Evolutionary conservation across 2,888 invertebrate genomes (phyloP), one percentile per base, ranked within the genome.

Genomic region (Carcina quercana): DNA sequence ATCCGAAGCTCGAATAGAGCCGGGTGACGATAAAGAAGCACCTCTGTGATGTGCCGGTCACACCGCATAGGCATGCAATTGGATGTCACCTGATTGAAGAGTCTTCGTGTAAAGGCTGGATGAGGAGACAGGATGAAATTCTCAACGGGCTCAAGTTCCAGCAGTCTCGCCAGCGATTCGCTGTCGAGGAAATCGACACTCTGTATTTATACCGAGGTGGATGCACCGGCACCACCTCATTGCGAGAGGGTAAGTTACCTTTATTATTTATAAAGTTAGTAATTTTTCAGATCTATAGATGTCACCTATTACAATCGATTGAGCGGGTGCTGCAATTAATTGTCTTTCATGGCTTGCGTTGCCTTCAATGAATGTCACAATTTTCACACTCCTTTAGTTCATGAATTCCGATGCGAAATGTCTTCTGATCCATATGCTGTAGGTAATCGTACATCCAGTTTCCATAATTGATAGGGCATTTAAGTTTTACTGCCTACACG

Each of bases 151-250:
- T 87, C 87, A 45, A 86, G 89, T 53, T 87, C 88, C 43, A 88
- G 88, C 68, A 89, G 88, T 67, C 85, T 89, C 57, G 86, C 87
- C 61, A 87, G 86, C 59, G 90, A 90, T 57, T 87, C 86, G 53
- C 72, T 84, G 59, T 87, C 87, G 48, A 89, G 88, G 56, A 87
- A 89, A 53, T 88, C 89, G 25, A 87, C 88, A 39, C 79, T 90
- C 39, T 90, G 89, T 51, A 88, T 89, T 49, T 88, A 88, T 52
- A 86, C 88, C 38, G 86, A 88, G 53, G 75, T 85, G 56, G 86
- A 86, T 53, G 53, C 67, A 10, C 63, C 74, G 14, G 59, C 78
- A 38, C 64, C 65, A 44, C 72, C 70, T 30, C 65, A 59, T 67
- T 73, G 80, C 57, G 86, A 87, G 62, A 87, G 87, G 82, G 88